Conservation (phyloP, 2,797 vertebrate species). For the Ctenochaetus hawaiiensis region DNA sequence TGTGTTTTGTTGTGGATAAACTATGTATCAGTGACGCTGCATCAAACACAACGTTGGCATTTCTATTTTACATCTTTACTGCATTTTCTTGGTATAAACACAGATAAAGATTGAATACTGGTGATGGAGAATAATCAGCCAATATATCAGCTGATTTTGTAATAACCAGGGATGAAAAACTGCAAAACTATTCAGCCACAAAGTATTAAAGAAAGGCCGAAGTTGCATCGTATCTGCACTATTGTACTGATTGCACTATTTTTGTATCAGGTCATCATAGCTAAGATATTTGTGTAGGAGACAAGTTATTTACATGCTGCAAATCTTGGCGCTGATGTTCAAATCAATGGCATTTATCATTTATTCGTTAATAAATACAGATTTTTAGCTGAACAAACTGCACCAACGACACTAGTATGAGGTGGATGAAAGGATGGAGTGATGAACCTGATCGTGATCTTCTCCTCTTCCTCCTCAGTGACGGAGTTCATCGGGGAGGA, state of each 20-base stretch:
- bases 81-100: neutral
- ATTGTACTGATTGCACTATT: neutral
- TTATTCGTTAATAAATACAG: too few species aligned
- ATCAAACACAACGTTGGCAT: neutral
- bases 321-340: neutral
- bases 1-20: too few species aligned
- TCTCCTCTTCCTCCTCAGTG: slow-evolving; percentile 81
- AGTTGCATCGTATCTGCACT: too few species aligned
- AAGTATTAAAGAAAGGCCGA: too few species aligned
- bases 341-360: neutral
- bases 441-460: neutral
- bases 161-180: too few species aligned
- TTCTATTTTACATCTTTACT: too few species aligned
- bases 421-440: neutral
- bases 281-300: neutral
- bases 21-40: neutral
- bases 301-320: neutral
- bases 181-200: too few species aligned
- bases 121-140: neutral
- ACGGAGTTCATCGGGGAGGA: slow-evolving; percentile 94
- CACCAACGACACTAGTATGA: neutral
- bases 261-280: neutral
- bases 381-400: neutral
- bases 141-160: neutral
- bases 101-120: neutral